Evolutionary conservation across 2,113 vertebrate species (phyloP).

Genomic region (Tragelaphus imberbis): DNA sequence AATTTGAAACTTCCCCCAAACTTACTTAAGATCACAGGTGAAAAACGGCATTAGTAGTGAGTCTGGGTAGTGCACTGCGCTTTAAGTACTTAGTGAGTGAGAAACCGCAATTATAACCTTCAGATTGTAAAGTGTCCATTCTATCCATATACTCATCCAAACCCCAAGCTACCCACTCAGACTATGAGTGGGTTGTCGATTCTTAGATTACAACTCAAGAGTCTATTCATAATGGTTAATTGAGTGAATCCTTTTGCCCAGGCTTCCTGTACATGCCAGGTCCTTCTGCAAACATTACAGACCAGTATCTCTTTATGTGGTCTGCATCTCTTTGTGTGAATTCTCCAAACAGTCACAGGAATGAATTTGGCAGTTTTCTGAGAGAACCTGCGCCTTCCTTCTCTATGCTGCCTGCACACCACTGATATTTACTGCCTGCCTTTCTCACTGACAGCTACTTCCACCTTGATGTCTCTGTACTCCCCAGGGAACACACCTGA

Average conservation of each 20-base stretch:
- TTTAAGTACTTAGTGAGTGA: not conserved
- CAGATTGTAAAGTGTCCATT: not conserved
- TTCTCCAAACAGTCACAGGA: not conserved
- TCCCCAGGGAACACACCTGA: conserved; percentile 40
- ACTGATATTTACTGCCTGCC: not conserved
- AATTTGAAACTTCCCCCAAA: not conserved
- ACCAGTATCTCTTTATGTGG: not conserved
- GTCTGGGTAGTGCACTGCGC: not conserved
- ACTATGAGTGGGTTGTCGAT: not conserved
- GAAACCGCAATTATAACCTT: not conserved
- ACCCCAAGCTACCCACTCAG: not conserved
- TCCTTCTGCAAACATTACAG: not conserved
- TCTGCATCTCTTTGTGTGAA: not conserved
- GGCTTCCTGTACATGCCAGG: not conserved
- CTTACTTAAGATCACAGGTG: not conserved
- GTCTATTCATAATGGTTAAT: not conserved
- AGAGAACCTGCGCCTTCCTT: not conserved
- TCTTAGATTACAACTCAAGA: not conserved
- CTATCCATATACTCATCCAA: not conserved
- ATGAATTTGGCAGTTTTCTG: not conserved
- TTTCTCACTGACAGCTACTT: not conserved
- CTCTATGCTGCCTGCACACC: not conserved
- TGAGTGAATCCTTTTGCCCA: not conserved
- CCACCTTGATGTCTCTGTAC: not conserved
- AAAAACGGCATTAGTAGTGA: not conserved